Percentiles rank a stretch among this genome's conserved stretches.
Conservation (phyloP, 2,888 invertebrate genomes). For the Caenorhabditis parvicauda region DNA sequence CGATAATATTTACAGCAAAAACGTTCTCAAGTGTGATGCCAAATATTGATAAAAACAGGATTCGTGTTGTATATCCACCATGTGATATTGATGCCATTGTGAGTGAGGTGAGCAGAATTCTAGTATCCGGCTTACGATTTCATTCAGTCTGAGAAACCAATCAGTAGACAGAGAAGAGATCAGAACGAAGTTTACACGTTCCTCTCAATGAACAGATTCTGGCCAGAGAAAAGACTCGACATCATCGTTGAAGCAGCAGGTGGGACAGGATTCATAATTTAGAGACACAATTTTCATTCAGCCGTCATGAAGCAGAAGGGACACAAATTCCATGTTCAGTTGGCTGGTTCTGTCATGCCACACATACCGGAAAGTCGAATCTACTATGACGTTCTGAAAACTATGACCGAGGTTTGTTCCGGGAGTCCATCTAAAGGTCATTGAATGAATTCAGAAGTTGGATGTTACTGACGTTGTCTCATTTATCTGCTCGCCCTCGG, state of each 20-base stretch:
- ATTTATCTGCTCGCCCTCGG: constrained; percentile 66
- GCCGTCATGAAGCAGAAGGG: constrained; percentile 52
- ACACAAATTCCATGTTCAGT: constrained; percentile 41
- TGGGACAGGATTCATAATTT: constrained; percentile 10
- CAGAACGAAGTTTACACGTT: constrained; percentile 52
- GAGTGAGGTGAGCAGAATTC: constrained; percentile 19
- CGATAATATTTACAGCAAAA: constrained; percentile 32
- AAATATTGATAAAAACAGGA: constrained; percentile 44
- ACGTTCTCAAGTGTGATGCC: constrained; percentile 58
- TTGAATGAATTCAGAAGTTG: constrained; percentile 36
- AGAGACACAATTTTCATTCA: constrained; percentile 16
- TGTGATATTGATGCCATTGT: constrained; percentile 58
- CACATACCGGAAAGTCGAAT: constrained; percentile 65
- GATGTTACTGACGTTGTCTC: constrained; percentile 62
- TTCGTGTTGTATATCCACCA: constrained; percentile 60
- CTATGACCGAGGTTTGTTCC: constrained; percentile 54
- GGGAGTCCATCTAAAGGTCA: background rate
- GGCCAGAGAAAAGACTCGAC: constrained; percentile 61
- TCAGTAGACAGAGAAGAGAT: constrained; percentile 44
- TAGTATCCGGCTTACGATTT: too few species aligned
- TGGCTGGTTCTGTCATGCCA: constrained; percentile 65
- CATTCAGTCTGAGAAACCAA: constrained; percentile 26
- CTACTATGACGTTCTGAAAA: constrained; percentile 64
- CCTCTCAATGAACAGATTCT: constrained; percentile 61
- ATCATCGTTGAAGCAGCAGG: constrained; percentile 61